Evolutionary conservation across 2,888 invertebrate species (phyloP).

Genomic region (Matsumyia berberina): DNA sequence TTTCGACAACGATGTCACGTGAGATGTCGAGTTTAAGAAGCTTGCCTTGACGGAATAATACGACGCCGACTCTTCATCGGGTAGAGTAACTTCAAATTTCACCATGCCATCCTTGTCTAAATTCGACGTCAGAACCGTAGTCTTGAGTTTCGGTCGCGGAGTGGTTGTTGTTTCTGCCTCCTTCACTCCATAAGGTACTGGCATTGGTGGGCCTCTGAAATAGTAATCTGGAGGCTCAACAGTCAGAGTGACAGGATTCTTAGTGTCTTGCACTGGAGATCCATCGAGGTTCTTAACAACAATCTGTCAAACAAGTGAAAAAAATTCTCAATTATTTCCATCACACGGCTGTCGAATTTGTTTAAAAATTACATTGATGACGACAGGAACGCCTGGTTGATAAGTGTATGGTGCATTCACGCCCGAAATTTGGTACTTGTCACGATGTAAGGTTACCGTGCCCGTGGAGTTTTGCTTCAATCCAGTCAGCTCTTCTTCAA

Average conservation of each 20-base stretch:
- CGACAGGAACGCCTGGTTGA: conserved; percentile 94
- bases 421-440: conserved; percentile 90
- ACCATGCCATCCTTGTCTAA: conserved; percentile 88
- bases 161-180: neutral
- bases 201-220: conserved; percentile 32
- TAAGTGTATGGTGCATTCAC: conserved; percentile 93
- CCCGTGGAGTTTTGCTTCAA: conserved; percentile 92
- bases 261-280: conserved; percentile 86
- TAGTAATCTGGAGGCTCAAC: conserved; percentile 76
- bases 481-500: conserved; percentile 94
- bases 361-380: conserved; percentile 88
- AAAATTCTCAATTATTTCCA: neutral
- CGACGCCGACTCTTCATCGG: conserved; percentile 81
- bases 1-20: conserved; percentile 78
- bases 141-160: conserved; percentile 82
- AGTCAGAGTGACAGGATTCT: conserved; percentile 85
- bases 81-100: conserved; percentile 87
- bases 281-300: conserved; percentile 90
- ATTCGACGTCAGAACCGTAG: conserved; percentile 79
- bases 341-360: too few relatives aligned
- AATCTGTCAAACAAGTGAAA: conserved; percentile 85
- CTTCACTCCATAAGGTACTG: neutral
- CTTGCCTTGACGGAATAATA: conserved; percentile 76
- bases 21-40: conserved; percentile 76
- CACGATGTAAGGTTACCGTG: conserved; percentile 90